phyloP scores from a whole-genome alignment of 2,113 vertebrate species.

The Carlito syrichta region DNA sequence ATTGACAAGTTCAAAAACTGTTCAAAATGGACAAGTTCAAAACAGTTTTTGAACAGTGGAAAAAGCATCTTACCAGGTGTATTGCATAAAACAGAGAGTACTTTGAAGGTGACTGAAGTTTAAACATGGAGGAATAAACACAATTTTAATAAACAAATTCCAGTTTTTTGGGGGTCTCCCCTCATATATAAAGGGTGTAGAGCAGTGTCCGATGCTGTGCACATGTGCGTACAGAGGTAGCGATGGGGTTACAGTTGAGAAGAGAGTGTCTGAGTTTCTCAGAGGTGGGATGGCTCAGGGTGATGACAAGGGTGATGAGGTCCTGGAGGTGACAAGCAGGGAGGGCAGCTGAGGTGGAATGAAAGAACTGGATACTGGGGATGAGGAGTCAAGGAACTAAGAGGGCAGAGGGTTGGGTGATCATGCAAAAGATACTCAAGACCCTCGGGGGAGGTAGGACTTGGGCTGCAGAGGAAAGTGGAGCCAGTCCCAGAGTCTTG shows the following conservation, averaged over 20 bases:
- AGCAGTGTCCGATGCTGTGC: not conserved
- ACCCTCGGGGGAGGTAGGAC: not conserved
- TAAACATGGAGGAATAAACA: too few relatives aligned
- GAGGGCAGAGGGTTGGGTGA: too few relatives aligned
- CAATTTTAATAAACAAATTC: too few relatives aligned
- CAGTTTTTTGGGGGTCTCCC: too few relatives aligned
- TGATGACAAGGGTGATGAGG: not conserved
- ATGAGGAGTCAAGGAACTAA: not conserved
- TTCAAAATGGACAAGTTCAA: too few relatives aligned
- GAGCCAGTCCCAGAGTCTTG: not conserved
- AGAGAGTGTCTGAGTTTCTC: not conserved
- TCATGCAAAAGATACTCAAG: not conserved
- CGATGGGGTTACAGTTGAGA: not conserved
- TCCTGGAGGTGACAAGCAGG: not conserved
- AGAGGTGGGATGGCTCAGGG: not conserved
- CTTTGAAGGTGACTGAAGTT: too few relatives aligned
- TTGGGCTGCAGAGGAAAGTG: not conserved
- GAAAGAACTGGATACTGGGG: not conserved
- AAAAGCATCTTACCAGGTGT: too few relatives aligned
- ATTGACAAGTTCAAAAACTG: too few relatives aligned
- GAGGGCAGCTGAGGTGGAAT: not conserved
- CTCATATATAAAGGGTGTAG: not conserved
- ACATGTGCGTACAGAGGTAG: not conserved
- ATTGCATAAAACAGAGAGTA: too few relatives aligned
- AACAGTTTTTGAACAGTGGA: too few relatives aligned